phyloP scores from a whole-genome alignment of 2,888 invertebrate species.

The Dicyrtoma fusca region DNA sequence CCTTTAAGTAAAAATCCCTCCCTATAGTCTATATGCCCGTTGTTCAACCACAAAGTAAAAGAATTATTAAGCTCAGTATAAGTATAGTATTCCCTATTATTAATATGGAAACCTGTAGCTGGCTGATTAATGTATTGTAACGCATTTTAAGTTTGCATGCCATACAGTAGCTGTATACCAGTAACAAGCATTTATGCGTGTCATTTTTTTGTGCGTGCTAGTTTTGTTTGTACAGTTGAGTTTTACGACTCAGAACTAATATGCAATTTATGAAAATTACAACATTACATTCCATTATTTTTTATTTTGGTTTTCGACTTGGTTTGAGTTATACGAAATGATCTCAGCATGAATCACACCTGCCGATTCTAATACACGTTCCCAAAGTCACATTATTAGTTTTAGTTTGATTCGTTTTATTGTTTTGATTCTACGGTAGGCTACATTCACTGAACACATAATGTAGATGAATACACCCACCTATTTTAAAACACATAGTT shows the following conservation, averaged over 20 bases:
- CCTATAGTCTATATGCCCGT: background rate
- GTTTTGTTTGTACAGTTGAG: background rate
- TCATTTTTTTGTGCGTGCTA: background rate
- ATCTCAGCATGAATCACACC: background rate
- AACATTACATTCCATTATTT: too few relatives aligned
- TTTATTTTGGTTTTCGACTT: too few relatives aligned
- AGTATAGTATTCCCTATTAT: constrained; percentile 15
- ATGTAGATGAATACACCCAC: background rate
- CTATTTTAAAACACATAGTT: too few relatives aligned
- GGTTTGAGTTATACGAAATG: too few relatives aligned
- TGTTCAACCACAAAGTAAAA: background rate
- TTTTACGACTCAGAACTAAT: too few relatives aligned
- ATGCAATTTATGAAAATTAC: too few relatives aligned
- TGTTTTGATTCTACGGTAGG: background rate
- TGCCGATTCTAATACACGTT: background rate
- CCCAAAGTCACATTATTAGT: background rate
- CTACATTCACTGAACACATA: background rate
- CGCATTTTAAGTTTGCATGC: background rate
- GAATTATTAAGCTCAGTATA: background rate
- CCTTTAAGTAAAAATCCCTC: background rate
- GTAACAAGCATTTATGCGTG: background rate
- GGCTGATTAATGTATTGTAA: background rate
- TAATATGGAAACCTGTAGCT: constrained; percentile 1
- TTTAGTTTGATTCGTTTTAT: background rate
- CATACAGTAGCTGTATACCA: background rate